Conservation (phyloP, 2,797 vertebrate genomes). For the Mastacembelus armatus region DNA sequence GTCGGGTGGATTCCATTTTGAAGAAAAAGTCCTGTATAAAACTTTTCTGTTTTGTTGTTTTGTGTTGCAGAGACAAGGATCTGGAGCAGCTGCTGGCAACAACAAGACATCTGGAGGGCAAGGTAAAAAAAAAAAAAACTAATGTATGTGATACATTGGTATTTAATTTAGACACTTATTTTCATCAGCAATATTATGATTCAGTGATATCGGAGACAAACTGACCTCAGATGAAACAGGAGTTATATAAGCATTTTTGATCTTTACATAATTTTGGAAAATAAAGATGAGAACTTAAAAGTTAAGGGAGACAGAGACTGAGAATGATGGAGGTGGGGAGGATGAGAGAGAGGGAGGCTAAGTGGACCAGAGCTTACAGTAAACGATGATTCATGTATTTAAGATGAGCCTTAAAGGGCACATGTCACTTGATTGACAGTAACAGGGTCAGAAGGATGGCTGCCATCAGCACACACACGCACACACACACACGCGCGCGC, state of each 20-base stretch:
- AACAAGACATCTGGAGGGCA: slow-evolving; percentile 91
- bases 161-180: no score
- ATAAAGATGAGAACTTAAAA: not conserved
- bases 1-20: not conserved
- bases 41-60: slow-evolving; percentile 37
- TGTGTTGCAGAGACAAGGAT: slow-evolving; percentile 90
- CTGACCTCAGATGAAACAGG: no score
- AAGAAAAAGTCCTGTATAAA: slow-evolving; percentile 1
- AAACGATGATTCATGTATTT: slow-evolving; percentile 24
- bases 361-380: slow-evolving; percentile 30
- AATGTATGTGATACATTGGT: not conserved
- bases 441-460: slow-evolving; percentile 54
- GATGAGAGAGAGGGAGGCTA: not conserved
- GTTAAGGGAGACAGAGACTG: not conserved
- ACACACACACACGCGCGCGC: slow-evolving; percentile 14
- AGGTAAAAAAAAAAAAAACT: slow-evolving; percentile 85
- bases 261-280: no score
- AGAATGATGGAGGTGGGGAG: not conserved
- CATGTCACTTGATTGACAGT: slow-evolving; percentile 51
- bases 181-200: no score
- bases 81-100: slow-evolving; percentile 90
- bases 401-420: slow-evolving; percentile 57
- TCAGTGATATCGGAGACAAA: no score
- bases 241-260: no score
- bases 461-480: slow-evolving; percentile 21